These are phyloP conservation scores for Notospermus geniculatus DNA, from an alignment of 1,140 invertebrate genomes.

Conservation along the genomic window DNA sequence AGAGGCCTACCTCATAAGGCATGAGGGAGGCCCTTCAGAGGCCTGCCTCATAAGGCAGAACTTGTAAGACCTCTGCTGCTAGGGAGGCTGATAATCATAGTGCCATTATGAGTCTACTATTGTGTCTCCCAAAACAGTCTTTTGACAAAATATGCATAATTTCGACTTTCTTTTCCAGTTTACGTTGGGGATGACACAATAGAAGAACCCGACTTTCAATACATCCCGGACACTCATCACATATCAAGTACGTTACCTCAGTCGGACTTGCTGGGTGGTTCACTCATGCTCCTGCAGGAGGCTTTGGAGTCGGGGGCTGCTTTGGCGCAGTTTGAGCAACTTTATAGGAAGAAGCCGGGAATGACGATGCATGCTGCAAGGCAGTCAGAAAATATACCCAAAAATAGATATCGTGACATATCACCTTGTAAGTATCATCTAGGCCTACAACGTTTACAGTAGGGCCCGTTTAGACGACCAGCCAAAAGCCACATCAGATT, in stretches of 20 bases:
- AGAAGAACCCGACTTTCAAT: conserved; percentile 73
- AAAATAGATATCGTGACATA: conserved; percentile 96
- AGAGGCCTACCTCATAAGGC: too few species aligned
- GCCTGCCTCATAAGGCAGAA: too few species aligned
- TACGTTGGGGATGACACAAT: conserved; percentile 62
- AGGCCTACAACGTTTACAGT: too few species aligned
- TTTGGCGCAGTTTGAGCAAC: conserved; percentile 82
- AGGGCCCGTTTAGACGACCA: too few species aligned
- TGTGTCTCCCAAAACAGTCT: too few species aligned
- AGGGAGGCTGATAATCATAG: too few species aligned
- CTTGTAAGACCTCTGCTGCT: too few species aligned
- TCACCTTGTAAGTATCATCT: conserved; percentile 79
- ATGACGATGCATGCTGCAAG: conserved; percentile 76
- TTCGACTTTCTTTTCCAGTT: too few species aligned
- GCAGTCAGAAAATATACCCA: conserved; percentile 78
- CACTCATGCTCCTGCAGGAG: conserved; percentile 86
- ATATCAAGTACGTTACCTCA: conserved; percentile 64
- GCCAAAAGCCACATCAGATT: too few species aligned
- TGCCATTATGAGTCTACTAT: too few species aligned
- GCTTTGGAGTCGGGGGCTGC: conserved; percentile 88
- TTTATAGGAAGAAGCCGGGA: conserved; percentile 87
- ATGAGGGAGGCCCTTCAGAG: too few species aligned
- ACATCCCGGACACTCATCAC: conserved; percentile 73
- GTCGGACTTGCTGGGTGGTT: conserved; percentile 73
- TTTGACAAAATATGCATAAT: too few species aligned